These are phyloP conservation scores for Atrichornis clamosus DNA, from an alignment of 2,113 vertebrate genomes.

Conservation along the genomic window DNA sequence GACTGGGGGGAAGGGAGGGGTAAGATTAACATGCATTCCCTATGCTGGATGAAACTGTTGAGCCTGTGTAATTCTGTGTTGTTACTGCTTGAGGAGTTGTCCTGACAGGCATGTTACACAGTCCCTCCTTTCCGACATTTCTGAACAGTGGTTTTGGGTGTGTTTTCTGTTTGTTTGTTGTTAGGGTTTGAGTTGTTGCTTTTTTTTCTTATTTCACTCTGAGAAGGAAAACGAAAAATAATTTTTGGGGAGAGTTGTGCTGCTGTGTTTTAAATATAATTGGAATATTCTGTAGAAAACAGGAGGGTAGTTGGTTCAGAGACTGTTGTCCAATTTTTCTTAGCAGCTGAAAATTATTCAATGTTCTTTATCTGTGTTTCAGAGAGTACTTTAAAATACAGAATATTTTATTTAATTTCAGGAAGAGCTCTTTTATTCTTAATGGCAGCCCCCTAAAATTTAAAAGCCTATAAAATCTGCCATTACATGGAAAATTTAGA, in stretches of 20 bases:
- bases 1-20: not conserved
- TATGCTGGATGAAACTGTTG: not conserved
- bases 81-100: not conserved
- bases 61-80: not conserved
- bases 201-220: not conserved
- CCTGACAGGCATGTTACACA: not conserved
- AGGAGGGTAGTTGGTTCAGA: not conserved
- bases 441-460: not conserved
- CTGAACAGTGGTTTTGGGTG: not conserved
- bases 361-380: not conserved
- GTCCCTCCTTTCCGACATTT: not conserved
- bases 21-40: not conserved
- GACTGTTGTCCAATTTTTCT: not conserved
- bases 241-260: not conserved
- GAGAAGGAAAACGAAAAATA: not conserved
- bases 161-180: not conserved
- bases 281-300: not conserved
- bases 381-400: not conserved
- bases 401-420: not conserved
- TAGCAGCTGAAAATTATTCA: not conserved
- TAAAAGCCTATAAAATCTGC: conserved; percentile 5
- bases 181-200: not conserved
- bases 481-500: not conserved
- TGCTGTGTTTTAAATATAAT: not conserved
- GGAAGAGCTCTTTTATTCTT: not conserved